Base-by-base conservation (phyloP, 1,140 invertebrate species). In the Bombyx mandarina region DNA sequence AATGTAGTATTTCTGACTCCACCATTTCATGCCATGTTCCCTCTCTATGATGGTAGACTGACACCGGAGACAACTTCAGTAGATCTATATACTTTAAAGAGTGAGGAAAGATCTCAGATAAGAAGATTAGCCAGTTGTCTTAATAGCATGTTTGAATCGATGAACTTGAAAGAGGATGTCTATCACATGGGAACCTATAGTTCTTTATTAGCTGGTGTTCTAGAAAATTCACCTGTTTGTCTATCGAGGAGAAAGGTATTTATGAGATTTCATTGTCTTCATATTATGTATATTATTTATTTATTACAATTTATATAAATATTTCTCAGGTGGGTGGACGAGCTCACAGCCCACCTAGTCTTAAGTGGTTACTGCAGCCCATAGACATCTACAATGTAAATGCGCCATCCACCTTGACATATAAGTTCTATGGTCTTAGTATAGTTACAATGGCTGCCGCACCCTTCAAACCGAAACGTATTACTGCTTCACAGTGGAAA, bases 1-100 rank as follows among this genome's bases (percentile, higher is more conserved):
- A 89, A 90, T 73, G 77, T 89, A 54, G 59, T 93, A 42, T 93
- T 94, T 71, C 75, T 93, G 0, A 91, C 92, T 43, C 93, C 93
- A 44, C 86, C 90, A 51, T 92, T 91, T 71, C 77, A 77, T 43
- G 78, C 89, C 45, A 54, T 93, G n/a, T 91, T 91, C 77, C 91
- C 93, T 50, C 71, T 89, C 22, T 89, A 90, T 57, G 77, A 88
- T 56, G 76, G 78, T 6, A 79, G 81, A 45, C 66, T 89, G 35
- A 74, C 72, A 43, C 71, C 88, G 3, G 84, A 89, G 43, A 75
- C 78, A 42, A 63, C 76, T 53, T 67, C 76, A 1, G 67, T 86
- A 47, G 88, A 91, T 67, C 74, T 90, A 58, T 89, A 86, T 47
- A 70, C 71, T 0, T 62, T 89, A 50, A 66, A 61, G 1, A 65